Evolutionary conservation across 2,888 invertebrate genomes (phyloP), one percentile per base, ranked within the genome.

Genomic region (Chironomus riparius): DNA sequence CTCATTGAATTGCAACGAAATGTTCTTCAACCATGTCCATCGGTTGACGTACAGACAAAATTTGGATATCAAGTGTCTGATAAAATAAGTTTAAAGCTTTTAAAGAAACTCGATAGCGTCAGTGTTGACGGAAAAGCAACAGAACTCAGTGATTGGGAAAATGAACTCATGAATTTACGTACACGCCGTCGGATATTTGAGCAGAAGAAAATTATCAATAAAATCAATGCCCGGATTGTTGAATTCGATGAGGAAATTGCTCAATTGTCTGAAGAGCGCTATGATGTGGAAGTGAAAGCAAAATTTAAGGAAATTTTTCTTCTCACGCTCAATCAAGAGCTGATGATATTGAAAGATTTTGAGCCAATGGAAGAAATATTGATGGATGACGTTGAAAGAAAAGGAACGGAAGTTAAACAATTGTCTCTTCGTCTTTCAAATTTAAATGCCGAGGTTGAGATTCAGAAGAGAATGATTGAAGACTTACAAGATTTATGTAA

Each of bases 331-430:
- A 89, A 92, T 79, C 89, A 92, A 81, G 93, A 94, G 81, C 85
- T 93, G 80, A 86, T 89, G 69, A 89, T 94, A 18, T 82, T 93
- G 12, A 90, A 90, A 79, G 88, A 90, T 62, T 92, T 90, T 79
- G 92, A 93, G 81, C 85, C 87, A 3, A 87, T 88, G 50, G 93
- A 94, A 82, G 87, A 89, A 78, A 81, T 85, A 68, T 83, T 93
- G 12, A 85, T 87, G 22, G 86, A 87, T 77, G 87, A 87, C 82
- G 88, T 91, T 13, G 86, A 87, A 77, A 83, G 81, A 0, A 88
- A 87, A 77, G 81, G 86, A 77, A 85, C 83, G 80, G 86, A 87
- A 78, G 87, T 86, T 0, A 85, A 87, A 77, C 86, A 86, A 18
- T 85, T 87, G 68, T 84, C 86, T 81, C 86, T 87, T 12, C 83